phyloP scores from a whole-genome alignment of 2,888 invertebrate species.

The Cataglyphis cursor region DNA sequence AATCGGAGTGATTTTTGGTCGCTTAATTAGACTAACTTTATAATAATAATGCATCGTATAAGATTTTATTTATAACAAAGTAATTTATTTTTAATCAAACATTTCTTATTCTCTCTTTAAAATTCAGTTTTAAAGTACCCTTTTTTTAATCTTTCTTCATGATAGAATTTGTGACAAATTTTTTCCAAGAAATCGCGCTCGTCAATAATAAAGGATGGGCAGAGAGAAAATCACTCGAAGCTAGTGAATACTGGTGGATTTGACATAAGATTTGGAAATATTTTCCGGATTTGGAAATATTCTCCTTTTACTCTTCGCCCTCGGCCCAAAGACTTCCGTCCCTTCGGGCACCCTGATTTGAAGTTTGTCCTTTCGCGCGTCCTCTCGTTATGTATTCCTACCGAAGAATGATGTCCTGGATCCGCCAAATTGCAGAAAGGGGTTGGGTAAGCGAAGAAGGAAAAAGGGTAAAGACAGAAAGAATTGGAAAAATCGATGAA shows the following conservation, averaged over 20 bases:
- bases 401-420: slow-evolving; percentile 62
- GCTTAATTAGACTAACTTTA: not conserved
- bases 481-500: slow-evolving; percentile 67
- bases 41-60: not conserved
- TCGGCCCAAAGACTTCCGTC: slow-evolving; percentile 58
- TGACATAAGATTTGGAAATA: slow-evolving; percentile 62
- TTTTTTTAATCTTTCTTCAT: not conserved
- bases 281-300: slow-evolving; percentile 69
- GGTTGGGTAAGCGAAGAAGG: slow-evolving; percentile 5
- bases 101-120: not conserved
- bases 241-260: not conserved
- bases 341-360: slow-evolving; percentile 62
- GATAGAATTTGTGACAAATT: not conserved
- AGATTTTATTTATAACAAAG: not conserved
- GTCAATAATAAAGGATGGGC: not conserved
- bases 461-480: slow-evolving; percentile 47
- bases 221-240: slow-evolving; percentile 20
- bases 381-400: slow-evolving; percentile 73
- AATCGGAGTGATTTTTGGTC: not conserved
- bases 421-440: slow-evolving; percentile 59
- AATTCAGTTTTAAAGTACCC: not conserved
- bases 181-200: not conserved
- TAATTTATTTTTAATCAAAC: not conserved
- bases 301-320: slow-evolving; percentile 49
- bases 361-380: slow-evolving; percentile 70